Evolutionary conservation across 2,797 vertebrate genomes (phyloP).

Genomic region (Muscicapa striata): DNA sequence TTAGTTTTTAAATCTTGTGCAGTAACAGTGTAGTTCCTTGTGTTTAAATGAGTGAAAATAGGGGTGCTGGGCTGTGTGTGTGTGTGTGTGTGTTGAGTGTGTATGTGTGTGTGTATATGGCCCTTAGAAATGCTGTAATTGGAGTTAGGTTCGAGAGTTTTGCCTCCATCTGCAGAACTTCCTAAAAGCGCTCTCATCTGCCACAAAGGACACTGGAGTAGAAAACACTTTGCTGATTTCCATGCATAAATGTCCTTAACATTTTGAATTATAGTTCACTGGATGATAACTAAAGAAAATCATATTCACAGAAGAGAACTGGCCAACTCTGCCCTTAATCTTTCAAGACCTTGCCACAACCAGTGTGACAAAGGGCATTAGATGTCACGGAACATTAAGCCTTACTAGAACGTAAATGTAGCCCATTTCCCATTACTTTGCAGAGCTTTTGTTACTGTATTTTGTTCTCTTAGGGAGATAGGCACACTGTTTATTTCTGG

Average conservation of each 20-base stretch:
- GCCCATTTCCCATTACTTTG: constrained; percentile 39
- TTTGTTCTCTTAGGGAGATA: constrained; percentile 52
- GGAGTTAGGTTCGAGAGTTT: constrained; percentile 77
- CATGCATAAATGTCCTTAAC: constrained; percentile 10
- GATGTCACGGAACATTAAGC: constrained; percentile 45
- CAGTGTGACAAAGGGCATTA: constrained; percentile 24
- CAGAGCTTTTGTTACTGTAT: constrained; percentile 29
- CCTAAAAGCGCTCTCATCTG: constrained; percentile 59
- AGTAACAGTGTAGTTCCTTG: constrained; percentile 75
- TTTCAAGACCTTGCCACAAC: constrained; percentile 37
- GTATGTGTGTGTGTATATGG: constrained; percentile 68
- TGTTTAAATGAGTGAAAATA: constrained; percentile 74
- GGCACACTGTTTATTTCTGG: constrained; percentile 36
- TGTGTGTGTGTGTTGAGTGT: constrained; percentile 55
- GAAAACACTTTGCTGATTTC: constrained; percentile 48
- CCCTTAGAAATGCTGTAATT: constrained; percentile 77
- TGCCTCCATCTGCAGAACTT: constrained; percentile 73
- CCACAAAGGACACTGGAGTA: constrained; percentile 46
- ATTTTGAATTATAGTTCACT: constrained; percentile 30
- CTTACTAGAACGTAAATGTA: constrained; percentile 54
- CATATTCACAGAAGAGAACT: constrained; percentile 34
- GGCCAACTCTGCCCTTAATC: constrained; percentile 62
- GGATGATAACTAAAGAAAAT: constrained; percentile 48
- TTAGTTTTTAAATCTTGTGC: constrained; percentile 75
- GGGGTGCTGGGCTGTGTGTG: constrained; percentile 61